A percentile compares a stretch with the other conserved stretches of the same genome.
phyloP scores from a whole-genome alignment of 2,888 invertebrate species.

The Callimorpha dominula region DNA sequence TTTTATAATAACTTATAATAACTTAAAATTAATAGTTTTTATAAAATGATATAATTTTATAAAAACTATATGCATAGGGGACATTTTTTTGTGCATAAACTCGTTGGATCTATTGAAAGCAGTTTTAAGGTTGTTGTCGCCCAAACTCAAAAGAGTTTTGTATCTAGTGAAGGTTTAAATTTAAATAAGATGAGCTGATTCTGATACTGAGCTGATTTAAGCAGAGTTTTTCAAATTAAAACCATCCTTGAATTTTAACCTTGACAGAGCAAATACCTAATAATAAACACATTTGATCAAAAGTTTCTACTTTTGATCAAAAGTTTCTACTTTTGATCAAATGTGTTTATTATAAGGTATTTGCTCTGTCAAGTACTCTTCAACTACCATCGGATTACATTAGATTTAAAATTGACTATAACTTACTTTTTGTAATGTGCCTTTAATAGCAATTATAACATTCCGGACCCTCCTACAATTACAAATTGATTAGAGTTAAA shows the following conservation, averaged over 20 bases:
- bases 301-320: too few relatives aligned
- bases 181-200: background rate
- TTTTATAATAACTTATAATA: too few relatives aligned
- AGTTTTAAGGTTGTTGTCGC: too few relatives aligned
- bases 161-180: background rate
- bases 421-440: background rate
- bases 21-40: too few relatives aligned
- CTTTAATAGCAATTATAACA: slow-evolving; percentile 5
- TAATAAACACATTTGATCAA: background rate
- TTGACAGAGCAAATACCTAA: background rate
- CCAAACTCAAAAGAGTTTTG: too few relatives aligned
- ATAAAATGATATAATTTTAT: too few relatives aligned
- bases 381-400: background rate
- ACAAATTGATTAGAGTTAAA: slow-evolving; percentile 4
- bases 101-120: too few relatives aligned
- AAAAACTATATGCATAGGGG: too few relatives aligned
- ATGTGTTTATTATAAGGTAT: too few relatives aligned
- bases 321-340: too few relatives aligned
- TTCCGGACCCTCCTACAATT: background rate
- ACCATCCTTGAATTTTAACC: background rate
- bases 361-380: too few relatives aligned
- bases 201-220: background rate
- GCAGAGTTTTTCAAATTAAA: background rate
- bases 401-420: background rate
- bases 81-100: too few relatives aligned